A percentile compares a stretch with the other conserved stretches of the same genome.
These are phyloP conservation scores for Erpetoichthys calabaricus DNA, from an alignment of 2,797 vertebrate genomes.

Conservation along the genomic window DNA sequence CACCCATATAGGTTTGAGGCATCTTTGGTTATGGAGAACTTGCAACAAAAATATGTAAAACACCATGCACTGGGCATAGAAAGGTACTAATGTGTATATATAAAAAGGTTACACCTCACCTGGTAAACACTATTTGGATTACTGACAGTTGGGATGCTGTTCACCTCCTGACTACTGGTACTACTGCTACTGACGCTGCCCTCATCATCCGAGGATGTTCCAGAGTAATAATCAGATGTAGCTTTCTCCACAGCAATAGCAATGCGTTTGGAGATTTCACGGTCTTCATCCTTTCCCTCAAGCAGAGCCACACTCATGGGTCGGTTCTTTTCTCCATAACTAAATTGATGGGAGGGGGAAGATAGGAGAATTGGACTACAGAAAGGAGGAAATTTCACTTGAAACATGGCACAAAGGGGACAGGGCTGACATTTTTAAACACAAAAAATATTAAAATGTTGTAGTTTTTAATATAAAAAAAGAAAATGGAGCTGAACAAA, in stretches of 20 bases:
- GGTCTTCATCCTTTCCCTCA: constrained; percentile 30
- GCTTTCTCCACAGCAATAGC: constrained; percentile 68
- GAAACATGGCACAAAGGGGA: no score
- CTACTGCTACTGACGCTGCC: constrained; percentile 11
- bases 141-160: constrained; percentile 75
- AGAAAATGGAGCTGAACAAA: no score
- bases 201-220: constrained; percentile 71
- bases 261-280: constrained; percentile 63
- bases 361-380: neutral
- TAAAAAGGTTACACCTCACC: constrained; percentile 40
- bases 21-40: no score
- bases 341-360: constrained; percentile 23
- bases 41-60: no score
- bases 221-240: constrained; percentile 47
- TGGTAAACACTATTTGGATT: constrained; percentile 93
- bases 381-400: neutral
- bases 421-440: no score
- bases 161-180: constrained; percentile 40
- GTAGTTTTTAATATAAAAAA: no score
- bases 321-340: constrained; percentile 73
- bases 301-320: constrained; percentile 71
- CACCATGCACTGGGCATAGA: no score
- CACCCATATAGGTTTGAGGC: no score
- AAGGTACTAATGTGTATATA: no score
- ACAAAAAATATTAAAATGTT: no score